phyloP scores from a whole-genome alignment of 2,113 vertebrate genomes.

The Budorcas taxicolor region DNA sequence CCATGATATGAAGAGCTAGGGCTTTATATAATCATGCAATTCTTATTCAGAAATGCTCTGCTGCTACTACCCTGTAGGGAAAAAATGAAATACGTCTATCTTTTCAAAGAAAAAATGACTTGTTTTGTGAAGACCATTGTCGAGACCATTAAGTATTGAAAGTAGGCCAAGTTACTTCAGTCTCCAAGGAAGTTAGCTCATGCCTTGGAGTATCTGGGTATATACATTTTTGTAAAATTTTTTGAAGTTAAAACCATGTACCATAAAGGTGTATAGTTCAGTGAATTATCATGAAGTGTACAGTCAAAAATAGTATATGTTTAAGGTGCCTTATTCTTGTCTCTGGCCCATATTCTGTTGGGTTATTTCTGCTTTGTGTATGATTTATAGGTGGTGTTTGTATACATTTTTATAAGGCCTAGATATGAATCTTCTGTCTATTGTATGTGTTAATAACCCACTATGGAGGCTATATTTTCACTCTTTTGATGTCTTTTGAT shows the following conservation, averaged over 20 bases:
- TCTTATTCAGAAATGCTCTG: slow-evolving; percentile 40
- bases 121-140: neutral
- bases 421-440: neutral
- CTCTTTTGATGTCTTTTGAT: neutral
- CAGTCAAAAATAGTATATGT: neutral
- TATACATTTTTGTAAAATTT: neutral
- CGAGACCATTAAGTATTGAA: slow-evolving; percentile 1
- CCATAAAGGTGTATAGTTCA: neutral
- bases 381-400: neutral
- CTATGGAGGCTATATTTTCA: neutral
- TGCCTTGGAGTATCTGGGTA: neutral
- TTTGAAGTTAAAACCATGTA: neutral
- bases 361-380: neutral
- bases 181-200: neutral
- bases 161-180: slow-evolving; percentile 6
- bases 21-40: slow-evolving; percentile 43
- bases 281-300: neutral
- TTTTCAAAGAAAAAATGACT: slow-evolving; percentile 38
- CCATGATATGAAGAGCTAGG: neutral
- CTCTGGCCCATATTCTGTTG: neutral
- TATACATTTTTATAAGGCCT: neutral
- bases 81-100: slow-evolving; percentile 37
- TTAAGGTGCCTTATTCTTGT: neutral
- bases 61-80: neutral
- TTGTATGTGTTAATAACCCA: neutral